Percentiles rank a stretch among this genome's conserved stretches.
These are phyloP conservation scores for Nephrotoma flavescens DNA, from an alignment of 2,888 invertebrate genomes.

Conservation along the genomic window DNA sequence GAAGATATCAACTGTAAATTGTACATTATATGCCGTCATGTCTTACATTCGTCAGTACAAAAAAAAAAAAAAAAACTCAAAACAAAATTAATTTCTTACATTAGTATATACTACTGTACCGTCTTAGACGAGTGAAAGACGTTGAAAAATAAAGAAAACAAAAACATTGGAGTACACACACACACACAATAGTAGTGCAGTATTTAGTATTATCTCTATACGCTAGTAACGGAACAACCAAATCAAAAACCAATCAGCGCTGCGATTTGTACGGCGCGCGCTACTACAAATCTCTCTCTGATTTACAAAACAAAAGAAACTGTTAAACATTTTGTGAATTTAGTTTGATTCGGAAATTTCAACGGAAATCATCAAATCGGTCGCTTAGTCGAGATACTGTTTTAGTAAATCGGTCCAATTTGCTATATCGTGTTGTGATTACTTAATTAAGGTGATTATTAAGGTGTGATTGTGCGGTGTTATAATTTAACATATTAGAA, in stretches of 20 bases:
- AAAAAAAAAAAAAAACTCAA: not conserved
- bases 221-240: not conserved
- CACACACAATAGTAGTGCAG: not conserved
- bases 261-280: not conserved
- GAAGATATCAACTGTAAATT: not conserved
- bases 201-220: not conserved
- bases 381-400: no score
- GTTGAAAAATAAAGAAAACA: not conserved
- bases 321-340: not conserved
- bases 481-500: not conserved
- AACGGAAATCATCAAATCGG: not conserved
- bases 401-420: not conserved
- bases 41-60: not conserved
- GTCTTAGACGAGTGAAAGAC: not conserved
- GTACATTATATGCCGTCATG: not conserved
- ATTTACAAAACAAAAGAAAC: not conserved
- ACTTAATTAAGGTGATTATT: not conserved
- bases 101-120: not conserved
- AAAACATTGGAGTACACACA: not conserved
- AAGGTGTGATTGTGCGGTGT: not conserved
- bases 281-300: not conserved
- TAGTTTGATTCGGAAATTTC: not conserved
- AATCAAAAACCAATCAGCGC: not conserved
- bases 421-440: not conserved
- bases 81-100: not conserved